Conservation (phyloP, 2,888 invertebrate genomes). For the Platycheirus rosarum region DNA sequence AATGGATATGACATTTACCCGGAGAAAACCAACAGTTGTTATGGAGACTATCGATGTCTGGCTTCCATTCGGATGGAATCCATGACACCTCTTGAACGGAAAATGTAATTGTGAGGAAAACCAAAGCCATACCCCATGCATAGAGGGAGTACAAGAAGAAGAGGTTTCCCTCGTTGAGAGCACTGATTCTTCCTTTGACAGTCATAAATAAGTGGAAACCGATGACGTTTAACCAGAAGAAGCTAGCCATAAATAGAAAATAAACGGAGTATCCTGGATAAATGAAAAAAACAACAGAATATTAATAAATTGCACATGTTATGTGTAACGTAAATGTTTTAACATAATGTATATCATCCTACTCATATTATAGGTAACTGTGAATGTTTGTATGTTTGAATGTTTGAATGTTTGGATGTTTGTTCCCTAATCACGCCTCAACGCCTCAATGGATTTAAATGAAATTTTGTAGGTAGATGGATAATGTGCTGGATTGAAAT, state of each 20-base stretch:
- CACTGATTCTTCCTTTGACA: conserved; percentile 77
- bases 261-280: conserved; percentile 86
- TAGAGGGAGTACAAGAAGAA: conserved; percentile 80
- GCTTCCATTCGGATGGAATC: neutral
- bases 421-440: too few species aligned
- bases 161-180: conserved; percentile 79
- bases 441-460: too few species aligned
- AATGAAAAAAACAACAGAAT: neutral
- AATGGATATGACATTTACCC: too few species aligned
- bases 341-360: too few species aligned
- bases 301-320: too few species aligned
- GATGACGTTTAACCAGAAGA: conserved; percentile 94
- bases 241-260: conserved; percentile 90
- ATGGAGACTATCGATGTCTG: neutral
- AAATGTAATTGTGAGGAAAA: conserved; percentile 74
- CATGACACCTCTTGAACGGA: neutral
- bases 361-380: too few species aligned
- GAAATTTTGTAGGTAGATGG: too few species aligned
- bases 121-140: conserved; percentile 79
- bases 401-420: too few species aligned
- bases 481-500: too few species aligned
- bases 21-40: neutral
- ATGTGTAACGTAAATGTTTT: too few species aligned
- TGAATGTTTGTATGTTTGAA: too few species aligned
- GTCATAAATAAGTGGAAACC: conserved; percentile 92